Evolutionary conservation across 2,888 invertebrate species (phyloP).

Genomic region (Cactoblastis cactorum): DNA sequence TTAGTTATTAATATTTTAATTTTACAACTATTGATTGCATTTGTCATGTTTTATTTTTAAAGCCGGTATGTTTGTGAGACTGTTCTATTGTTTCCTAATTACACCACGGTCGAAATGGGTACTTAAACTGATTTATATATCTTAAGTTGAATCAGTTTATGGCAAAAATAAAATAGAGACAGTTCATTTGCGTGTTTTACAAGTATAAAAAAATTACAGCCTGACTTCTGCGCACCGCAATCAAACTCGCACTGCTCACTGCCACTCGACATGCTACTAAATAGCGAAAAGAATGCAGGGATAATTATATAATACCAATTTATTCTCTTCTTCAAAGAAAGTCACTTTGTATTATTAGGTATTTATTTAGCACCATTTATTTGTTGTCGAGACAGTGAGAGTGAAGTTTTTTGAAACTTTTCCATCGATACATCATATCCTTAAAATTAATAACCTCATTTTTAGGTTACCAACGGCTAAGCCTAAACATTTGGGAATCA

Average conservation of each 20-base stretch:
- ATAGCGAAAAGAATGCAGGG: conserved; percentile 35
- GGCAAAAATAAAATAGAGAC: conserved; percentile 27
- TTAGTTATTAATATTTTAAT: not conserved
- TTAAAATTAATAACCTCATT: conserved; percentile 41
- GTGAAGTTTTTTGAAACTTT: conserved; percentile 58
- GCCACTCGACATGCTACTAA: conserved; percentile 30
- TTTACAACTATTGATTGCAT: conserved; percentile 2
- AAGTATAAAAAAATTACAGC: conserved; percentile 54
- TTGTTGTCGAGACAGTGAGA: conserved; percentile 59
- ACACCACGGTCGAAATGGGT: not conserved
- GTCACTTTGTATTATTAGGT: conserved; percentile 22
- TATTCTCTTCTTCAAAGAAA: conserved; percentile 31
- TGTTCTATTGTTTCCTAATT: not conserved
- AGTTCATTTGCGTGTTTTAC: conserved; percentile 43
- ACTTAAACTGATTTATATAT: not conserved
- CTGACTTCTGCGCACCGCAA: conserved; percentile 52
- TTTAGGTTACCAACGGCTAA: conserved; percentile 58
- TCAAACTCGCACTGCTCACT: conserved; percentile 62
- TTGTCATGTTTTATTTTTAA: not conserved
- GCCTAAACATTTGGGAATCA: conserved; percentile 38
- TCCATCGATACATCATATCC: conserved; percentile 57
- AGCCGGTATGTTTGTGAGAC: not conserved
- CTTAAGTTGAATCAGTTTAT: not conserved
- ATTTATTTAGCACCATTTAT: conserved; percentile 58
- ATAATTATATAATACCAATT: conserved; percentile 11